Base-by-base conservation (phyloP, 2,113 vertebrate species). In the Thunnus maccoyii region DNA sequence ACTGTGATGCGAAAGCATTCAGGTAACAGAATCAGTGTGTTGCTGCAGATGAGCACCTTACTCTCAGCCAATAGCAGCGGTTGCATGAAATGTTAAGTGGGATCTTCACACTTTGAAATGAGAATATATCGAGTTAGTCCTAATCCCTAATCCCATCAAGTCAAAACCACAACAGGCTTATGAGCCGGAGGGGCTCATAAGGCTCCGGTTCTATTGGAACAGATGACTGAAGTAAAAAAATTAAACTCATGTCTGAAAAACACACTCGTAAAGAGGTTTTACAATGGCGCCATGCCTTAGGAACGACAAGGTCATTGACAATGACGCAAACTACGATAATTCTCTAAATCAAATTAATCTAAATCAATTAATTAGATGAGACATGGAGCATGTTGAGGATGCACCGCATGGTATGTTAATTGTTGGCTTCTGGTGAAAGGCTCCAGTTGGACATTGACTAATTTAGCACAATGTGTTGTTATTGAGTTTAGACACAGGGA, bases 101-200 rank as follows among this genome's bases (percentile, higher is more conserved):
- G 63, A 76, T 72, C 50, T 71, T 82, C 62, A 50, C 58, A 41
- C 63, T 68, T 80, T 65, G 52, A 82, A 75, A 57, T 71, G 50
- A 47, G 56, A 55, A 65, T 76, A 55, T 47, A 80, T 58, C 36
- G 30, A 83, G 46, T 83, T 62, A 70, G 47, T 83, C 41, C 54
- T 77, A 82, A 86, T 84, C 88, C 80, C 17, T 88, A 84, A 88
- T 86, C 86, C 56, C 61, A 81, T 83, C 80, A 83, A 81, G 11
- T 75, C 48, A 63, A 80, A 78, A 47, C 82, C 64, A 51, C 11
- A 72, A 58, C 52, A 61, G 51, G 11, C 14, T 70, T 54, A 22
- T 57, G 66, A 63, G 52, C 36, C 9, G 36, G 8, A 41, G 7
- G 36, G 36, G 8, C 36, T 41, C 36, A 41, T 41, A 41, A 20